Percentiles rank a stretch among this genome's conserved stretches.
phyloP scores from a whole-genome alignment of 2,797 vertebrate species.

The Borostomias antarcticus region DNA sequence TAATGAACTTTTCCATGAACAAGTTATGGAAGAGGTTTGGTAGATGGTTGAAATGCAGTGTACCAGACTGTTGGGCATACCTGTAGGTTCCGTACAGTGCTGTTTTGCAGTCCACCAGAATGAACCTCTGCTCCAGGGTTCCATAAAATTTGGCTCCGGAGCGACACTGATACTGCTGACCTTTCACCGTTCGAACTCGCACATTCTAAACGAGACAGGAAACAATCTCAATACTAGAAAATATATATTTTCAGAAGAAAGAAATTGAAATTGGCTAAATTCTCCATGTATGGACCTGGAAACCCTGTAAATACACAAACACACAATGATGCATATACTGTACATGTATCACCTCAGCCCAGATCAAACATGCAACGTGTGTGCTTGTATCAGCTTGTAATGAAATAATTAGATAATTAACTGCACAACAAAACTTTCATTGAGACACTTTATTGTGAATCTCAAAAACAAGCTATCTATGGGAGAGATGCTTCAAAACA shows the following conservation, averaged over 20 bases:
- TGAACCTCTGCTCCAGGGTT: conserved; percentile 88
- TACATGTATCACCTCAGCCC: too few relatives aligned
- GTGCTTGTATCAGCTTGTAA: too few relatives aligned
- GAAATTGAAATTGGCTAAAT: too few relatives aligned
- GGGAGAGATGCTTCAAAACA: not conserved
- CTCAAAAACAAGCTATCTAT: not conserved
- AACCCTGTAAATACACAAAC: not conserved
- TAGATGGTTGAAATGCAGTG: not conserved
- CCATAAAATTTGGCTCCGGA: conserved; percentile 88
- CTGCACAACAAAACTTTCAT: not conserved
- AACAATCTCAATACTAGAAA: not conserved
- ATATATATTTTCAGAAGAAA: too few relatives aligned
- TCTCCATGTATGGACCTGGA: too few relatives aligned
- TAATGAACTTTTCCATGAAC: not conserved
- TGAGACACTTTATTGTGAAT: not conserved
- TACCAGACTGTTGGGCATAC: conserved; percentile 71
- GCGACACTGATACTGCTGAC: conserved; percentile 88
- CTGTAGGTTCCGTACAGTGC: conserved; percentile 92
- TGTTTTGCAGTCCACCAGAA: conserved; percentile 87
- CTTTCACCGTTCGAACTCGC: conserved; percentile 87
- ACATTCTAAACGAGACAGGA: conserved; percentile 80
- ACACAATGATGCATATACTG: not conserved
- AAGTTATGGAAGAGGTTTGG: not conserved
- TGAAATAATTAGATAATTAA: too few relatives aligned
- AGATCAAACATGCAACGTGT: not conserved